Base-by-base conservation (phyloP, 2,113 vertebrate genomes). In the Eretmochelys imbricata region DNA sequence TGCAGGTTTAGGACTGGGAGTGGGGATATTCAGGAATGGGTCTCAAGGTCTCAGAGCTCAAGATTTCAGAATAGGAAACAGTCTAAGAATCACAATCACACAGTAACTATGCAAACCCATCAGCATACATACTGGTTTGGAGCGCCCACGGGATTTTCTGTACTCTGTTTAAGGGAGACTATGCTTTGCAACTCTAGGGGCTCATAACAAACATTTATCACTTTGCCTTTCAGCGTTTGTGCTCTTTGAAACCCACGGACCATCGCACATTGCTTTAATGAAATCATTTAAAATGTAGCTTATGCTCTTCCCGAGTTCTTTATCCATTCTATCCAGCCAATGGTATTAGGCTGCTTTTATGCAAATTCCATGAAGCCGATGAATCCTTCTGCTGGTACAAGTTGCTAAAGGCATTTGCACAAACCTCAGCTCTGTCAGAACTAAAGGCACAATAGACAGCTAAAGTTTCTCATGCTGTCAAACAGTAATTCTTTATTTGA, bases 361-460 rank as follows among this genome's bases (percentile, higher is more conserved):
- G 0, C 0, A 29, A n/a, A 25, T n/a, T 84, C 25, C 85, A 46
- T 35, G 9, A 31, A 89, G 79, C 55, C 1, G 0, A 50, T 4
- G 48, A 17, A 11, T 20, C 27, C 1, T 0, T 10, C 11, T 1
- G 6, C 22, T 38, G 88, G 5, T 76, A 59, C 0, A 1, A 2
- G 19, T 19, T 72, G 10, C 22, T 88, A 35, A 10, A 65, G 51
- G 35, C 1, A 0, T 50, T 83, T 57, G 65, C 65, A 79, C 78
- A 91, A 83, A 35, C 10, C 57, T 14, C 42, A 78, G 85, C 85
- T 42, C 76, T 42, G 1, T 9, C 20, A 10, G 87, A 59, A 35
- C 54, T 48, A 86, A 14, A 1, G 57, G 20, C 24, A 72, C 9
- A 9, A 87, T 0, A 0, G 8, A 29, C 16, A 46, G 49, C 57